Base-by-base conservation (phyloP, 2,797 vertebrate genomes). In the Danio tinwini region DNA sequence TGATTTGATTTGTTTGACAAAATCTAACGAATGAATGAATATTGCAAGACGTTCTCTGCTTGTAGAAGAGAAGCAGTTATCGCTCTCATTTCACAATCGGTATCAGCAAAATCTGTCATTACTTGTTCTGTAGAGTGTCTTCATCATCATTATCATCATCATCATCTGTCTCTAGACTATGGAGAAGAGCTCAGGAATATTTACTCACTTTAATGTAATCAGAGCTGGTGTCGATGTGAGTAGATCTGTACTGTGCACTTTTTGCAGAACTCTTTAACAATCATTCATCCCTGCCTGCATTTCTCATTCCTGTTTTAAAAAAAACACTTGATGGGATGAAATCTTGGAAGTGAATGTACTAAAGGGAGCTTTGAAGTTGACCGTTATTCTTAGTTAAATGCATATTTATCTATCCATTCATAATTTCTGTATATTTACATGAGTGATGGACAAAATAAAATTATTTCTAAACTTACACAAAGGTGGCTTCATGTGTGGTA, bases 381-480 rank as follows among this genome's bases (percentile, higher is more conserved):
- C 67, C 42, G 17, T 21, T 75, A 71, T 68, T 21, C 53, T 69
- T 81, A 76, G 77, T 53, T 80, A 65, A 63, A 63, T 68, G 61
- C 14, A 7, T 53, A 68, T 56, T 50, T 82, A 78, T 82, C 58
- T 83, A 74, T 71, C 47, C 53, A 42, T 67, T 75, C n/a, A 47
- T 67, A 42, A 67, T 49, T 65, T 69, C 45, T 74, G 61, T 69
- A 56, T 74, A 80, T 82, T 52, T 74, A 64, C 50, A 70, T 53
- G 17, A 52, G 39, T 64, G 56, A 74, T 61, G 47, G 55, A 65
- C 47, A 47, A 77, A 81, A 78, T 78, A 82, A 79, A 79, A 63
- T 47, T n/a, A 74, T 53, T 69, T 79, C 49, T 19, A 47, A 75
- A 74, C 40, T n/a, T 9, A 29, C n/a, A 44, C 39, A 13, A 13